Base-by-base conservation (phyloP, 2,888 invertebrate species). In the Eurois occulta region DNA sequence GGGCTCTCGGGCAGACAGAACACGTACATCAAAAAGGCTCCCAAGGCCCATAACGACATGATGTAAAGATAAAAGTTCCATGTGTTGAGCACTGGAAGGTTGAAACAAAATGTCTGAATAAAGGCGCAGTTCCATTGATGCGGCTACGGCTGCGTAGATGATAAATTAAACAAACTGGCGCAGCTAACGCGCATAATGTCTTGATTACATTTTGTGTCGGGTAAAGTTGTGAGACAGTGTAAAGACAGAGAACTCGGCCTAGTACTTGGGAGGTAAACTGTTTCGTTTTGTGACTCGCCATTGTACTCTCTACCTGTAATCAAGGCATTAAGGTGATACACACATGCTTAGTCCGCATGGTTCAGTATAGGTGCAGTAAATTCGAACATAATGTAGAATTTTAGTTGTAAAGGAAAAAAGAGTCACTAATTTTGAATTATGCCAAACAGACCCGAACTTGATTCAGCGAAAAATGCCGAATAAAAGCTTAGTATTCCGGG, bases 1-100 rank as follows among this genome's bases (percentile, higher is more conserved):
- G 95, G 95, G 73, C 95, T 95, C 68, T 95, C 95, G 0, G 95
- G 95, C 32, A 95, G 79, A 41, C 92, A 87, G 6, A 90, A 72
- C 6, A 67, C 78, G 88, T 95, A 95, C 52, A 95, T 87, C 2
- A 94, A 28, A 48, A 87, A 90, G 2, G 94, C 91, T 1, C 83
- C 62, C 0, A 95, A 77, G 0, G 94, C 90, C 93, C 94, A 95
- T 43, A 94, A 74, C 1, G 95, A 94, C 91, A 94, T 92, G 8
- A 92, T 77, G 78, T 92, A 92, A 0, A 95, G 88, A 83, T 95
- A 96, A 86, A 95, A 93, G 80, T 95, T 95, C 96, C 96, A 96
- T 16, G 94, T 94, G 83, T 95, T 92, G 48, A 95, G 88, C 0
- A 94, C 95, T 95, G 91, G 66, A 72, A 78, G 66, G 75, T 71